phyloP scores from a whole-genome alignment of 2,113 vertebrate genomes.

The Origma solitaria region DNA sequence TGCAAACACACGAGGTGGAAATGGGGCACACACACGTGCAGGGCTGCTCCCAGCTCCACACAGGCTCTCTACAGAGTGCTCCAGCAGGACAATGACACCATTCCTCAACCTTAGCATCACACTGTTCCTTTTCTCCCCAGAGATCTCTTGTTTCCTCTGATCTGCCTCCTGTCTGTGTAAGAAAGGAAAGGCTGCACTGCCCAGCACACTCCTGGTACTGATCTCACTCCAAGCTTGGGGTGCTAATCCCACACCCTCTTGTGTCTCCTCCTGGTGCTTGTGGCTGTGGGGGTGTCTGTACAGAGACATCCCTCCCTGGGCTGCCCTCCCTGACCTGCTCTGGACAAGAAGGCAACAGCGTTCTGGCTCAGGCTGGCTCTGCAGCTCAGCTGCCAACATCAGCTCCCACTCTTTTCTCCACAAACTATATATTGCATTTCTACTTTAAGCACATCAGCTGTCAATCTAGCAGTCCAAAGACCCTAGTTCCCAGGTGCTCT shows the following conservation, averaged over 20 bases:
- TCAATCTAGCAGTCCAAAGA: not conserved
- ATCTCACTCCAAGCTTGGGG: not conserved
- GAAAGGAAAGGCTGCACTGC: not conserved
- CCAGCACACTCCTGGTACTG: not conserved
- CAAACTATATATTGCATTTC: not conserved
- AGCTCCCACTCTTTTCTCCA: not conserved
- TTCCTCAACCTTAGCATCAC: not conserved
- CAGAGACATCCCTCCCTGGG: not conserved
- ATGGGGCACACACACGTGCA: not conserved
- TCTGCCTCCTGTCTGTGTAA: not conserved
- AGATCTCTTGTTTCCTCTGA: constrained; percentile 4
- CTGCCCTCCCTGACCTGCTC: not conserved
- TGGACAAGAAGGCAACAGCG: not conserved
- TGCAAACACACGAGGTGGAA: not conserved
- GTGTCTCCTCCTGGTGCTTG: not conserved
- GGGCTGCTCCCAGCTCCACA: not conserved
- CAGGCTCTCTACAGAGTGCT: not conserved
- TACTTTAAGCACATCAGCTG: not conserved
- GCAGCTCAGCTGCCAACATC: not conserved
- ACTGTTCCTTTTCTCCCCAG: not conserved
- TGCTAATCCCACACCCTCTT: constrained; percentile 6
- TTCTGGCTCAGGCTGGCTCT: not conserved
- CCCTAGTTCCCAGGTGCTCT: not conserved
- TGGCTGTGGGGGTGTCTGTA: not conserved
- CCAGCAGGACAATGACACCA: not conserved